Evolutionary conservation across 2,113 vertebrate genomes (phyloP).

Genomic region (Ceuthmochares aereus): DNA sequence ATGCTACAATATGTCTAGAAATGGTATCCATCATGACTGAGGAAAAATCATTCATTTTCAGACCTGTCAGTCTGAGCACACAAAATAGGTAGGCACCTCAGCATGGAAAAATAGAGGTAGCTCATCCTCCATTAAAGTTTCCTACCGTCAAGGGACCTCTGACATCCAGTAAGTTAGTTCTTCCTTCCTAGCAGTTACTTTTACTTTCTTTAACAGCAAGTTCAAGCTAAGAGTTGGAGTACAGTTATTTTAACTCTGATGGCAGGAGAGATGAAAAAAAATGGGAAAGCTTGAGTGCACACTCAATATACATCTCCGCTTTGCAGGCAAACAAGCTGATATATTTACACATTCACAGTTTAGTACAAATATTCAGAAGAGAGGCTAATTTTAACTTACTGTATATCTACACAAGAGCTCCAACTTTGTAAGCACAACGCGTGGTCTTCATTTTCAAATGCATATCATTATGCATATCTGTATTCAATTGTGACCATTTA

Average conservation of each 20-base stretch:
- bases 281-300: not conserved
- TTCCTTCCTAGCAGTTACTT: conserved; percentile 20
- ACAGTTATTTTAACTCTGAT: not conserved
- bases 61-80: conserved; percentile 51
- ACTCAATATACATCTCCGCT: not conserved
- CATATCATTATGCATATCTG: not conserved
- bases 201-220: not conserved
- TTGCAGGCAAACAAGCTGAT: not conserved
- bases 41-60: conserved; percentile 67
- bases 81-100: conserved; percentile 29
- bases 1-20: conserved; percentile 54
- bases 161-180: not conserved
- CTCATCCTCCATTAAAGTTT: conserved; percentile 39
- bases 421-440: not conserved
- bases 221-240: not conserved
- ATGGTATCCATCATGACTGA: conserved; percentile 55
- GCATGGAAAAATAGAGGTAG: not conserved
- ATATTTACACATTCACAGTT: not conserved
- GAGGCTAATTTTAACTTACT: not conserved
- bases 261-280: not conserved
- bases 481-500: not conserved
- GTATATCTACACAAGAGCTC: not conserved
- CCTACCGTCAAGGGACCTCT: not conserved
- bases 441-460: not conserved
- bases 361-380: not conserved